Evolutionary conservation across 2,888 invertebrate genomes (phyloP).

Genomic region (Lacanobia wlatinum): DNA sequence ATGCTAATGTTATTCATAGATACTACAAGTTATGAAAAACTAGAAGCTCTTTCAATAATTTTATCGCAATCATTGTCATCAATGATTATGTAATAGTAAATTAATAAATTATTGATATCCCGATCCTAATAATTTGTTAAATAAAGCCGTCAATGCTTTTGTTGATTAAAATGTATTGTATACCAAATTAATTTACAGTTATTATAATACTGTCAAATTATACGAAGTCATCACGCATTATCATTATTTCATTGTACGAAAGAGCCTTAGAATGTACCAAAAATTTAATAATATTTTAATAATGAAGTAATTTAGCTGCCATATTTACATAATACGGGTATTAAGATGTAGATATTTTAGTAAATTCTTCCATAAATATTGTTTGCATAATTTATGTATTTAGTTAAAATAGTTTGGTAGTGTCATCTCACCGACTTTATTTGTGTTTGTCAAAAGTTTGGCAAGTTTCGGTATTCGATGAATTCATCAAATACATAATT

Average conservation of each 20-base stretch:
- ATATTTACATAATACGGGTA: conserved; percentile 73
- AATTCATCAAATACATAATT: not conserved
- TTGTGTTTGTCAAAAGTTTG: conserved; percentile 33
- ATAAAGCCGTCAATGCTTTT: too few relatives aligned
- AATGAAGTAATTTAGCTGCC: conserved; percentile 59
- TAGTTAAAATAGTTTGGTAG: conserved; percentile 51
- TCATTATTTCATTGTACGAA: conserved; percentile 13
- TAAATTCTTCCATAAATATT: conserved; percentile 58
- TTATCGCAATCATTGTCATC: not conserved
- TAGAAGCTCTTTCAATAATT: conserved; percentile 11
- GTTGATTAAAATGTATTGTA: not conserved
- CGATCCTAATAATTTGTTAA: too few relatives aligned
- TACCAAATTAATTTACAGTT: not conserved
- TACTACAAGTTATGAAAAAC: conserved; percentile 14
- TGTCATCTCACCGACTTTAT: conserved; percentile 66
- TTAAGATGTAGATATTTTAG: conserved; percentile 65
- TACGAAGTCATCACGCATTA: conserved; percentile 18
- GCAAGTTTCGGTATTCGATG: conserved; percentile 27
- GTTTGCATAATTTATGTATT: conserved; percentile 47
- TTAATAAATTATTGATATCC: too few relatives aligned
- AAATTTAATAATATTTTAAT: conserved; percentile 28
- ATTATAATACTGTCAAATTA: conserved; percentile 9
- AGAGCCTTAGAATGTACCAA: conserved; percentile 35
- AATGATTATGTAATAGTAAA: not conserved
- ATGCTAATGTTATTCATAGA: not conserved